Conservation (phyloP, 2,797 vertebrate genomes). For the Synaphobranchus kaupii region DNA sequence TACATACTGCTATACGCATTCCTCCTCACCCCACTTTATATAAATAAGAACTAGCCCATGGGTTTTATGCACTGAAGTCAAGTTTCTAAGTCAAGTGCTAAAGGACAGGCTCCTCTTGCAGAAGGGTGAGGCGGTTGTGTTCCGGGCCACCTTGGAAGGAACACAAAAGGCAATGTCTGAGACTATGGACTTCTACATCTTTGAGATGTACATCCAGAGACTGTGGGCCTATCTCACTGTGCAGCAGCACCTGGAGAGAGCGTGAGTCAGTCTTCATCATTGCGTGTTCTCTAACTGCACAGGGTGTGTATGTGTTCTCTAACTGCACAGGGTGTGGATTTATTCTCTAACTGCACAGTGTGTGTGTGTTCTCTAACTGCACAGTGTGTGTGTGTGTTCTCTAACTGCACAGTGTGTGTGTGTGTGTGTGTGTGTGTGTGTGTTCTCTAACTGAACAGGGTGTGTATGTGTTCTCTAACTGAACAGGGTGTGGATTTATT, state of each 20-base stretch:
- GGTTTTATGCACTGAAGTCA: neutral
- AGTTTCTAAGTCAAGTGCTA: neutral
- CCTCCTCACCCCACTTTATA: no score
- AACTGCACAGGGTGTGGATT: neutral
- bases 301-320: neutral
- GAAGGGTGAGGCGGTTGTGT: slow-evolving; percentile 52
- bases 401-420: no score
- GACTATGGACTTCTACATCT: slow-evolving; percentile 15
- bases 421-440: neutral
- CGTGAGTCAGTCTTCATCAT: slow-evolving; percentile 58
- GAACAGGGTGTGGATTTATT: no score
- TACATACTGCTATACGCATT: no score
- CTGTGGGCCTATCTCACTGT: slow-evolving; percentile 82
- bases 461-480: no score
- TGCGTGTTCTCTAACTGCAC: neutral
- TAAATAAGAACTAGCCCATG: neutral
- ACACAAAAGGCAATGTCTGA: neutral
- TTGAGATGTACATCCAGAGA: slow-evolving; percentile 60
- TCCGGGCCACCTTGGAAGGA: slow-evolving; percentile 26
- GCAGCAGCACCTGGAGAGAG: slow-evolving; percentile 75
- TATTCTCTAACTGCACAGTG: no score
- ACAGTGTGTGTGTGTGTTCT: neutral
- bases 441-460: no score
- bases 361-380: no score
- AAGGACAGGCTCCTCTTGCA: slow-evolving; percentile 40